Evolutionary conservation across 2,888 invertebrate genomes (phyloP), one percentile per base, ranked within the genome.

Genomic region (Eristalis tenax): DNA sequence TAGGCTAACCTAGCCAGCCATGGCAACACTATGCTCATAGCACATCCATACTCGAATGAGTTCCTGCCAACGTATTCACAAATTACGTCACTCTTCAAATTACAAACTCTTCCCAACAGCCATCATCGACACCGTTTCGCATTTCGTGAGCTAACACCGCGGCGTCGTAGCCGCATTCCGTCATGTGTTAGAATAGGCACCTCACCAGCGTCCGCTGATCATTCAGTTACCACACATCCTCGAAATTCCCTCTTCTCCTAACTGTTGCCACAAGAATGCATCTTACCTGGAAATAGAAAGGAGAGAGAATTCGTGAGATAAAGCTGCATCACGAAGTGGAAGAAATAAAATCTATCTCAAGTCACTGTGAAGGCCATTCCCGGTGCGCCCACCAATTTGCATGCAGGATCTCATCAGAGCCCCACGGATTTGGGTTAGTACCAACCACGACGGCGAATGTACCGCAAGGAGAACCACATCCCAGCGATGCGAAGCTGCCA

Each of bases 401-500:
- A 59, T 43, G 57, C 79, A 73, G 73, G 71, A 76, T 81, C 65
- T 1, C 26, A 59, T 59, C 76, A 73, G 64, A 28, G 15, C 56
- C 70, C 26, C n/a, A n/a, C 64, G 22, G 74, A 86, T 78, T 74
- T 78, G 65, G 86, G 86, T 86, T 86, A 86, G 73, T 56, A 76
- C 50, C 64, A 64, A 63, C 43, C 18, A 43, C 50, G 66, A 57
- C 11, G 23, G 63, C 50, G 69, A 83, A 84, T 80, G 56, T 86
- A 86, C 86, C 86, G 86, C 83, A 86, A 86, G 78, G 70, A 83
- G 83, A 86, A 78, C 86, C 86, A 75, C 82, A 85, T 78, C 38
- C 40, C 11, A 59, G 64, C 15, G n/a, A 32, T 23, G n/a, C 43
- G 57, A 70, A 38, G 32, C 56, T 15, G 59, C 35, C 81, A 68